phyloP scores from a whole-genome alignment of 2,888 invertebrate species.

The Muschampia plurimacula region DNA sequence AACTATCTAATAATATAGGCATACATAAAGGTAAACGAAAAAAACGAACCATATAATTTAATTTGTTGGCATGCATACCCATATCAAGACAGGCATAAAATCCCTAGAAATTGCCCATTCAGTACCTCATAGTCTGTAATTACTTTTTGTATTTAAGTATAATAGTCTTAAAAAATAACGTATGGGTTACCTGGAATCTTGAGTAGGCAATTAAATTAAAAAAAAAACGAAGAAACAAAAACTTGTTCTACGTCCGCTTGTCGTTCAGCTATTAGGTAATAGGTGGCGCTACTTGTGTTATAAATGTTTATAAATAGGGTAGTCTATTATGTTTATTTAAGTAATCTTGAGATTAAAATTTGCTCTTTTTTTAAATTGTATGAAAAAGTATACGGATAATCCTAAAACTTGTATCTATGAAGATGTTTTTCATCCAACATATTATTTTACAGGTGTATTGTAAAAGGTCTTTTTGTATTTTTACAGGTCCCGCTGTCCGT shows the following conservation, averaged over 20 bases:
- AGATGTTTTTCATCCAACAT: neutral
- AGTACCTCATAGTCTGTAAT: neutral
- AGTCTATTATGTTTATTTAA: neutral
- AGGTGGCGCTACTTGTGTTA: constrained; percentile 14
- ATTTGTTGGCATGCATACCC: neutral
- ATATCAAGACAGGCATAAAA: neutral
- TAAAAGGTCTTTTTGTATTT: constrained; percentile 21
- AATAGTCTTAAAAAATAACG: neutral
- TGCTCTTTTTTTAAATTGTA: neutral
- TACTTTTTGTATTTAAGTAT: neutral
- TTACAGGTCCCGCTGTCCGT: constrained; percentile 60
- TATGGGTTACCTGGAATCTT: neutral
- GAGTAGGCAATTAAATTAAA: neutral
- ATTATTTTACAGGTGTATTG: too few relatives aligned
- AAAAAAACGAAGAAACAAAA: neutral
- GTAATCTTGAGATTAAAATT: neutral
- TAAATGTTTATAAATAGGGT: neutral
- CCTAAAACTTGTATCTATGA: neutral
- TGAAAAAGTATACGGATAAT: neutral
- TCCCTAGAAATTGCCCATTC: neutral
- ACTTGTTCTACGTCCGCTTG: neutral
- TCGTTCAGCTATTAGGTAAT: constrained; percentile 22
- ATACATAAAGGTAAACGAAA: neutral
- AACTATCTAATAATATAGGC: neutral
- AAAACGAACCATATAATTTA: neutral